Base-by-base conservation (phyloP, 37 sponge, comb jelly and placozoan genomes). In the Chondrosia reniformis region DNA sequence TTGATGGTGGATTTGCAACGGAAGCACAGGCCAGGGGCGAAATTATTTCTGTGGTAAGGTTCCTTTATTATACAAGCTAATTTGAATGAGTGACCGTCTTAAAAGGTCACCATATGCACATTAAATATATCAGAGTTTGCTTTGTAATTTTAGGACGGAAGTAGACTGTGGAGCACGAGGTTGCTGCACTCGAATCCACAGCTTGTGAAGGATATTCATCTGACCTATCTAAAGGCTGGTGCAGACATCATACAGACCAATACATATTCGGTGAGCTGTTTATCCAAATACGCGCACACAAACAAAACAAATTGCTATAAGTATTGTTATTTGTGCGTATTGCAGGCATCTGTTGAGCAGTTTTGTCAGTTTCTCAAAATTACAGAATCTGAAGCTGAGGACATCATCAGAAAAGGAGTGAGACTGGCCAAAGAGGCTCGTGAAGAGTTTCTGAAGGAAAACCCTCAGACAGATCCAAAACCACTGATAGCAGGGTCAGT, bases 401-500 rank as follows among this genome's bases (percentile, higher is more conserved):
- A 65, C 1, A 58, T 87, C 38, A 94, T 94, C 57, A 63, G 39
- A 34, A 63, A 41, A 44, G 84, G 86, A 64, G 95, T 89, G 33
- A 75, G 80, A 37, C 37, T 94, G 65, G 91, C 95, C 25, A 80
- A 41, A 31, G 76, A 84, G 61, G 95, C 95, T 3, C 24, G 83
- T 12, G 84, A 83, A n/a, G 46, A 21, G 52, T 79, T 57, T 76
- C 8, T 74, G 30, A 33, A 65, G 72, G 78, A 83, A 57, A 37
- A 56, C 33, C 41, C 63, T 34, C 75, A 31, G 17, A 13, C n/a
- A 7, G 17, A 13, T 19, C 61, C 61, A 13, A n/a, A n/a, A 17
- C 86, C 87, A 17, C 76, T 92, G 27, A 79, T 95, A n/a, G 96
- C 93, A 55, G 96, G 93, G 7, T 95, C 96, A 0, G 90, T 95